Percentiles rank a stretch among this genome's conserved stretches.
Evolutionary conservation across 2,797 vertebrate genomes (phyloP).

Genomic region (Adelosebastes latens): DNA sequence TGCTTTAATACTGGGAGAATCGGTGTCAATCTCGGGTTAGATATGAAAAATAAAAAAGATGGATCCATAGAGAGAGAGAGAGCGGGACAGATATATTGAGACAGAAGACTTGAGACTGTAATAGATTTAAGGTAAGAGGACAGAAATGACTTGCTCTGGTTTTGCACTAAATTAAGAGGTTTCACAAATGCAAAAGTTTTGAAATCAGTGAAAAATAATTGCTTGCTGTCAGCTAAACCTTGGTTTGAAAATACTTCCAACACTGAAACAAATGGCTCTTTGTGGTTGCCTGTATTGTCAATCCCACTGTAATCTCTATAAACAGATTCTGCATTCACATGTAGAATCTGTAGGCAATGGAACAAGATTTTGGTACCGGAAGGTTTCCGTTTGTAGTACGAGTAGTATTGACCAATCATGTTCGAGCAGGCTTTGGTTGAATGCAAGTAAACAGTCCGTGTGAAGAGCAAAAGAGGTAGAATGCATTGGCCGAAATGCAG

Average conservation of each 20-base stretch:
- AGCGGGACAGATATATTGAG: slow-evolving; percentile 34
- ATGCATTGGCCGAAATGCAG: no score
- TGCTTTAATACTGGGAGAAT: slow-evolving; percentile 59
- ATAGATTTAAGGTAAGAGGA: neutral
- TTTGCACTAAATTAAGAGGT: neutral
- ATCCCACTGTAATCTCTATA: neutral
- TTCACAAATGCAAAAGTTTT: neutral
- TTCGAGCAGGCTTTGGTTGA: no score
- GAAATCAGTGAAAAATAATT: neutral
- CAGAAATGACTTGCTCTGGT: neutral
- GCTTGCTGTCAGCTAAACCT: neutral
- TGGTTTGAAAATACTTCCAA: neutral
- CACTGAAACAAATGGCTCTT: neutral
- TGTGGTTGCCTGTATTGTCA: neutral
- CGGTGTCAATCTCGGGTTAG: slow-evolving; percentile 39
- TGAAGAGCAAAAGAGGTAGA: no score
- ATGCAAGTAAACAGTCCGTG: no score
- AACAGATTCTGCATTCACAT: no score
- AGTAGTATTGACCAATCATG: no score
- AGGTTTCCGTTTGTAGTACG: no score
- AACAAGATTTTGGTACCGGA: no score
- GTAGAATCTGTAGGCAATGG: no score
- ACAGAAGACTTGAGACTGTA: slow-evolving; percentile 23
- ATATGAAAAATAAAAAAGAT: slow-evolving; percentile 28
- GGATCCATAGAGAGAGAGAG: slow-evolving; percentile 15